A percentile compares a stretch with the other conserved stretches of the same genome.
Conservation (phyloP, 2,888 invertebrate genomes). For the Trissonchulus latispiculum region DNA sequence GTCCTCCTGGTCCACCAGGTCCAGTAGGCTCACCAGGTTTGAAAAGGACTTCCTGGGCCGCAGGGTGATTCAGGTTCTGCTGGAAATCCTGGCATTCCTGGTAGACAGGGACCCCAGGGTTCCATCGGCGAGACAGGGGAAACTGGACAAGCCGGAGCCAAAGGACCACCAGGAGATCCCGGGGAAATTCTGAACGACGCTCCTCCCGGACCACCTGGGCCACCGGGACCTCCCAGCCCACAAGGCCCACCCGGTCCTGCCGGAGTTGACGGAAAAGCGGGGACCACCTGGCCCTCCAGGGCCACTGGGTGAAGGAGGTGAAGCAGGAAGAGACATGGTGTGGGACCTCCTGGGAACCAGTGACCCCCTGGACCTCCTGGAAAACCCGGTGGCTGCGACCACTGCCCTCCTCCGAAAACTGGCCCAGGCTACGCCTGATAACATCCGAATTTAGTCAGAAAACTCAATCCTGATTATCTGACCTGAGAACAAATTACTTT, state of each 20-base stretch:
- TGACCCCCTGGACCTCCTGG: slow-evolving; percentile 28
- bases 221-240: slow-evolving; percentile 19
- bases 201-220: slow-evolving; percentile 17
- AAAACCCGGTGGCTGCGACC: slow-evolving; percentile 15
- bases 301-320: slow-evolving; percentile 12
- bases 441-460: too few relatives aligned
- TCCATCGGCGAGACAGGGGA: slow-evolving; percentile 18
- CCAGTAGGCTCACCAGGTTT: slow-evolving; percentile 15
- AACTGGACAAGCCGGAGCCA: slow-evolving; percentile 14
- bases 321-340: slow-evolving; percentile 28
- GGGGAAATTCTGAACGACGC: slow-evolving; percentile 15
- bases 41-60: slow-evolving; percentile 11
- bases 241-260: slow-evolving; percentile 19
- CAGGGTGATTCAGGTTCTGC: slow-evolving; percentile 12
- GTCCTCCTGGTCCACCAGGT: slow-evolving; percentile 18
- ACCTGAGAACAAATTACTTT: too few relatives aligned
- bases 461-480: too few relatives aligned
- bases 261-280: slow-evolving; percentile 21
- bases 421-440: slow-evolving; percentile 14
- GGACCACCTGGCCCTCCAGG: slow-evolving; percentile 17
- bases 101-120: slow-evolving; percentile 17
- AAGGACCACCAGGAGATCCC: slow-evolving; percentile 12
- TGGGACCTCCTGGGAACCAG: slow-evolving; percentile 28
- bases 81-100: slow-evolving; percentile 5
- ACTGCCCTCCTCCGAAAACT: slow-evolving; percentile 15